Evolutionary conservation across 2,888 invertebrate species (phyloP).

Genomic region (Amphipoea oculea): DNA sequence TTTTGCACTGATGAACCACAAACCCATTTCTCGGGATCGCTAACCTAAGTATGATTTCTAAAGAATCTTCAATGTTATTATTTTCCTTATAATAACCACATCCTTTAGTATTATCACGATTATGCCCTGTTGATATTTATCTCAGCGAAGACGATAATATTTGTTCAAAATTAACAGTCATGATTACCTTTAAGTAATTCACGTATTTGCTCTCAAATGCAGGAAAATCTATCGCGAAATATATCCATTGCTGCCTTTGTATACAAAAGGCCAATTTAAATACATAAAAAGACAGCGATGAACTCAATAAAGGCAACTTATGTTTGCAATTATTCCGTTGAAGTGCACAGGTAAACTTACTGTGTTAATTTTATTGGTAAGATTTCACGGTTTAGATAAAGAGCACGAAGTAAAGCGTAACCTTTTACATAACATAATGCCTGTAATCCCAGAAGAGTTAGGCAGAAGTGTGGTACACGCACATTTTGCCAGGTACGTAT

Average conservation of each 20-base stretch:
- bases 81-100: slow-evolving; percentile 49
- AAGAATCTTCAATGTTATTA: slow-evolving; percentile 22
- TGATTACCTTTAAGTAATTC: slow-evolving; percentile 20
- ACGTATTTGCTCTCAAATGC: not conserved
- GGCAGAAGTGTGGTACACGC: not conserved
- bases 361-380: slow-evolving; percentile 1
- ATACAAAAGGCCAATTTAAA: not conserved
- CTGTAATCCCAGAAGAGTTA: not conserved
- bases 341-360: slow-evolving; percentile 31
- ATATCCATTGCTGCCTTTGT: not conserved
- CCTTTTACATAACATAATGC: not conserved
- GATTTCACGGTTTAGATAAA: slow-evolving; percentile 39
- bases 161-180: slow-evolving; percentile 40
- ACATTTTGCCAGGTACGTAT: not conserved
- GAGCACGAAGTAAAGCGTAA: not conserved
- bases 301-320: too few relatives aligned
- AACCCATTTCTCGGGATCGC: slow-evolving; percentile 11
- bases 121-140: slow-evolving; percentile 17
- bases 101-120: slow-evolving; percentile 48
- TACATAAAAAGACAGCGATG: not conserved
- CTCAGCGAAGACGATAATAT: not conserved
- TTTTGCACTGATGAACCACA: slow-evolving; percentile 10
- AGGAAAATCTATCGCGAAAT: slow-evolving; percentile 21
- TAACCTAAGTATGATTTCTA: not conserved
- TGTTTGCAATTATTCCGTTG: not conserved